Evolutionary conservation across 1,140 invertebrate species (phyloP), one percentile per base, ranked within the genome.

Genomic region (Augochlora pura): DNA sequence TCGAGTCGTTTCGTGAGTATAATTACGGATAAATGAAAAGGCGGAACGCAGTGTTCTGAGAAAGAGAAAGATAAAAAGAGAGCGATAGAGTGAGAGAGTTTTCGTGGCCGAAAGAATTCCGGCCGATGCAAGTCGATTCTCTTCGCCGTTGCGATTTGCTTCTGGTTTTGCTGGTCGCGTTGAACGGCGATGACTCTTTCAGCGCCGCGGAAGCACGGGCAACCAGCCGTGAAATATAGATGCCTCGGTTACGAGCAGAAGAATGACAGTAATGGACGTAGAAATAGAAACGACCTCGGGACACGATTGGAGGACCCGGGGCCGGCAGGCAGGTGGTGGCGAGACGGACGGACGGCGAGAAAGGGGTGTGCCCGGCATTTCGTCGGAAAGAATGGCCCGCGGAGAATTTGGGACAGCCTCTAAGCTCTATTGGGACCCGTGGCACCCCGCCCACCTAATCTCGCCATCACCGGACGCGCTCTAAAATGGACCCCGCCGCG

Each of bases 241-340:
- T 72, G 54, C 72, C 72, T 67, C 83, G 78, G 77, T 69, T 64
- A 77, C 68, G 68, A 70, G 83, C 64, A 82, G 39, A 64, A 82
- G 82, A 86, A 86, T 85, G 84, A 86, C 84, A 85, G 84, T 86
- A 86, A 86, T 86, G 73, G 77, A 80, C 62, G 84, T 80, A 83
- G 85, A 86, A 83, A 86, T 86, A 86, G 85, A 86, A 86, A 86
- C 67, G 72, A 67, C 77, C 75, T 27, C 77, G 77, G 72, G 69
- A 77, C 23, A 77, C 27, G 66, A 59, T 54, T 57, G 79, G 54
- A 27, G 52, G 52, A 78, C 42, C 38, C 42, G 68, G n/a, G 21
- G 54, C 54, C 21, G 49, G 46, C 42, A 79, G 25, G 63, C 21
- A 38, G 52, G 46, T 32, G 49, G 54, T 10, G 7, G 60, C 63